These are phyloP conservation scores for Heliconius erato DNA, from an alignment of 2,888 invertebrate species.

Conservation along the genomic window DNA sequence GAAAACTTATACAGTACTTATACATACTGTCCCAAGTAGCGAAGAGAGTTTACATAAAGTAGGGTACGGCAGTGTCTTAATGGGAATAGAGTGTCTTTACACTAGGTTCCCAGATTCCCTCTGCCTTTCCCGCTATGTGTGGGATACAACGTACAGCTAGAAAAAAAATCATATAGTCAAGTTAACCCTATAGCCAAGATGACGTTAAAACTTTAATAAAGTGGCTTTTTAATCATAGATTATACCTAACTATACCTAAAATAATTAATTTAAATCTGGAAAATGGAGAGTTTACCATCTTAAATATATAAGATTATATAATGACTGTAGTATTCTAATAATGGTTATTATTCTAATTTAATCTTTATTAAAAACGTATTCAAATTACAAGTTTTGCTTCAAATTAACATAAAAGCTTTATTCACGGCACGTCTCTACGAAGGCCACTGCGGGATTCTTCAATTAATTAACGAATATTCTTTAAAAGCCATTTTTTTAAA, in stretches of 20 bases:
- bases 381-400: conserved; percentile 25
- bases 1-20: too few species aligned
- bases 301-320: conserved; percentile 5
- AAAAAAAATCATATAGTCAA: too few species aligned
- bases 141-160: too few species aligned
- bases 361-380: conserved; percentile 26
- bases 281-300: background rate
- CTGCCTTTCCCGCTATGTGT: too few species aligned
- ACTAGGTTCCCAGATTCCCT: too few species aligned
- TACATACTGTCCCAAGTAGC: too few species aligned
- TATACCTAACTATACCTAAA: background rate
- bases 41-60: too few species aligned
- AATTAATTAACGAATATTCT: conserved; percentile 48
- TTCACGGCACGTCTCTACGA: conserved; percentile 67
- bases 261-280: background rate
- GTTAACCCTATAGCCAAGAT: background rate
- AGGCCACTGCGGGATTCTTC: conserved; percentile 67
- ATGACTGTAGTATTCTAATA: conserved; percentile 1
- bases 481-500: conserved; percentile 27
- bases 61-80: too few species aligned
- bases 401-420: conserved; percentile 49
- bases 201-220: background rate
- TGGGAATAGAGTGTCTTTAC: too few species aligned
- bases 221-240: background rate
- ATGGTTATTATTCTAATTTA: conserved; percentile 27